Evolutionary conservation across 1,140 invertebrate species (phyloP), one percentile per base, ranked within the genome.

Genomic region (Drosophila neocordata): DNA sequence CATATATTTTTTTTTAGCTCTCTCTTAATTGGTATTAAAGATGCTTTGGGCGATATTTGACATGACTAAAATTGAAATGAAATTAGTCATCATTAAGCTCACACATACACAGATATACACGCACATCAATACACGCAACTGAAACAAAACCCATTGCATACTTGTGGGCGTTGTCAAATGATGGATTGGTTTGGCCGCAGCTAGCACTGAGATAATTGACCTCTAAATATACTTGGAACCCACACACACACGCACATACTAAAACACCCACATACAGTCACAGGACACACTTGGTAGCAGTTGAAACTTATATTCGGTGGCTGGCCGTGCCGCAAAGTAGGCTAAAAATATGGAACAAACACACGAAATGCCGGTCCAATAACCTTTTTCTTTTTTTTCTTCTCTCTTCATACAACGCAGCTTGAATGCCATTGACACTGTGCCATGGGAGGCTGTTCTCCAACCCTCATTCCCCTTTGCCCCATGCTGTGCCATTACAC

Each of bases 311-410:
- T 22, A 37, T 38, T 18, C 41, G 35, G 37, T 18, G 62, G 69
- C 65, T 67, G 66, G 58, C 73, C 31, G 62, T 78, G 75, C 75
- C 83, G 59, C 71, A 82, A 85, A 85, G 82, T 85, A 85, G 82
- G 82, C 82, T 85, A 85, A 82, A 87, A 82, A 85, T 82, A 87
- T 87, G 82, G 82, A 78, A 78, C 82, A 83, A 60, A 65, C 67
- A 24, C 41, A 31, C 20, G 15, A 52, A 56, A 56, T 1, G 31
- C 22, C 8, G 53, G 27, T 31, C 27, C 27, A 31, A 31, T 31
- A 31, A 31, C 27, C 27, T 31, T 31, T 31, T 31, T 31, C 7
- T 31, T 31, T 1, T 6, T 6, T 4, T 31, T 31, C 7, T 31
- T 72, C 20, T 48, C 75, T 85, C 63, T 74, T 37, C 13, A 31